phyloP scores from a whole-genome alignment of 1,140 invertebrate species.

The Eubasilissa regina region DNA sequence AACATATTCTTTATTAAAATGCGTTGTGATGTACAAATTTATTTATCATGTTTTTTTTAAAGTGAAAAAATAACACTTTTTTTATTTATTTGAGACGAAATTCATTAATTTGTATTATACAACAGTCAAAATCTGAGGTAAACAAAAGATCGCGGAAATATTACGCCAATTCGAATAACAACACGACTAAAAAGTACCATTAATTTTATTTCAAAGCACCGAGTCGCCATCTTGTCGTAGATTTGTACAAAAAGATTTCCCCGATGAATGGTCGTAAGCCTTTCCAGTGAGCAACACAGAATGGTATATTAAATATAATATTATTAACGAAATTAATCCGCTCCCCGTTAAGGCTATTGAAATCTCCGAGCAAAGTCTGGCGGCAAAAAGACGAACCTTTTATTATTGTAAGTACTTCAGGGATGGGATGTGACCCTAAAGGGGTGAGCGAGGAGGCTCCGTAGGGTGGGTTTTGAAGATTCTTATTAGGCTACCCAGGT shows the following conservation, averaged over 20 bases:
- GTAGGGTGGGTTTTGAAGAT: slow-evolving; percentile 16
- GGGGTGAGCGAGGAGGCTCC: slow-evolving; percentile 19
- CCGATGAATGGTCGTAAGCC: slow-evolving; percentile 32
- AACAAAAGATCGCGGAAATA: neutral
- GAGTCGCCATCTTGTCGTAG: slow-evolving; percentile 8
- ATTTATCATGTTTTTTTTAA: too few relatives aligned
- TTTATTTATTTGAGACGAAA: neutral
- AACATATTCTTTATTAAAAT: too few relatives aligned
- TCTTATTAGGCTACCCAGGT: slow-evolving; percentile 11
- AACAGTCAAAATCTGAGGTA: too few relatives aligned
- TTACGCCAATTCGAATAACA: neutral
- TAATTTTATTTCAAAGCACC: neutral
- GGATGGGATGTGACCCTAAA: slow-evolving; percentile 38
- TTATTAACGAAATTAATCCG: slow-evolving; percentile 44
- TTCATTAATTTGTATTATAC: too few relatives aligned
- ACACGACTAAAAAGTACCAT: neutral
- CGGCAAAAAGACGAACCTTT: slow-evolving; percentile 41
- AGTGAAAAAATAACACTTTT: too few relatives aligned
- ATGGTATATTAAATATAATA: slow-evolving; percentile 45
- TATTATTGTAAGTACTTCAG: slow-evolving; percentile 43
- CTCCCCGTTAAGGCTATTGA: slow-evolving; percentile 33
- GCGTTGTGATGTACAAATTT: too few relatives aligned
- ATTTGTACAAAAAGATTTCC: slow-evolving; percentile 41
- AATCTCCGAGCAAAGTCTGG: slow-evolving; percentile 23
- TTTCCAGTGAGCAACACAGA: slow-evolving; percentile 9